Evolutionary conservation across 2,113 vertebrate genomes (phyloP), one percentile per base, ranked within the genome.

Genomic region (Loxodonta africana): DNA sequence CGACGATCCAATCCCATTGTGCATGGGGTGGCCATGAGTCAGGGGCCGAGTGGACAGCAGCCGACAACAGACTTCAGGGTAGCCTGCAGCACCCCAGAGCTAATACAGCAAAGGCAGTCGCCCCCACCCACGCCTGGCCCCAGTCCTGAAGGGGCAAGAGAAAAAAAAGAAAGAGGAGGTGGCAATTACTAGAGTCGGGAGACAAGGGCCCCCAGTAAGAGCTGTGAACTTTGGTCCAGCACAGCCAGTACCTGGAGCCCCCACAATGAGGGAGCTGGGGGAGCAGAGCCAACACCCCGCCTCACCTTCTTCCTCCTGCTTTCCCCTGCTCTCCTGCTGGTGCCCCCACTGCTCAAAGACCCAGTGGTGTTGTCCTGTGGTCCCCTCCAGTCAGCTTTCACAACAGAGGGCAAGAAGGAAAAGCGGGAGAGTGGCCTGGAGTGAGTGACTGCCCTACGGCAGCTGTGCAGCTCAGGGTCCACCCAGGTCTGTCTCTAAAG

Each of bases 371-470:
- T 6, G 37, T 10, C 69, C 69, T 71, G 5, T 7, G n/a, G 86
- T 57, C 25, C 46, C 48, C 1, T 5, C 1, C 8, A 25, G 17
- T 48, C 14, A 17, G 9, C 1, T 67, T 33, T 41, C 0, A 1
- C 28, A 21, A 8, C 15, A 46, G 63, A 10, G 44, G 0, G 4
- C 10, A 8, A 20, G 18, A 65, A 51, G 44, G 44, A n/a, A 25
- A 25, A 44, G 51, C 48, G 65, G 53, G 67, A 14, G 33, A 67
- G 83, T 33, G 44, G 8, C 18, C 26, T 8, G 30, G n/a, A 48
- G 44, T n/a, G 17, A 73, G 33, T 37, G 15, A 37, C 67, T 14
- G 30, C 69, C 69, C 33, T 33, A 73, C 33, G 28, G 5, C 14
- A 20, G 33, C 69, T 73, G 69, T 8, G 15, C 65, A 62, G 60